These are phyloP conservation scores for Lepidocyrtoides sp. DNA, from an alignment of 2,888 invertebrate species.

Conservation along the genomic window DNA sequence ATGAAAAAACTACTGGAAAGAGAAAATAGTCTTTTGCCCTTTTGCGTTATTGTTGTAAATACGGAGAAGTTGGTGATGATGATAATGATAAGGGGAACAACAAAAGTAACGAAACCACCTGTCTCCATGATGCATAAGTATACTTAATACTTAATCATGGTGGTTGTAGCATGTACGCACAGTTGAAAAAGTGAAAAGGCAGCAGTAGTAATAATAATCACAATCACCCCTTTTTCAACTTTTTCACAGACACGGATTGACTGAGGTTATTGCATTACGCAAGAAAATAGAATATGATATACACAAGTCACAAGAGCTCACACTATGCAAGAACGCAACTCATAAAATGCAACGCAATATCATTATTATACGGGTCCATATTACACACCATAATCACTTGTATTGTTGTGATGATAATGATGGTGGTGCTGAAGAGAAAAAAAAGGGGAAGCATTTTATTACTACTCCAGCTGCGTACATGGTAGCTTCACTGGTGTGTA, in stretches of 20 bases:
- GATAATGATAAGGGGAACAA: background rate
- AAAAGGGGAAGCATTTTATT: constrained; percentile 65
- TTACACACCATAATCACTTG: constrained; percentile 24
- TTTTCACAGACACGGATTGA: background rate
- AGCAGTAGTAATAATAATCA: constrained; percentile 21
- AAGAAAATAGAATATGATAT: background rate
- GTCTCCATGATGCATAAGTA: background rate
- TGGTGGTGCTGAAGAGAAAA: no score
- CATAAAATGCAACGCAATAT: background rate
- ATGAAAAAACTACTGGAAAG: background rate
- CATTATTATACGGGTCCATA: background rate
- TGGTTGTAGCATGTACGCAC: no score
- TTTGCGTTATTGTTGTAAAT: no score
- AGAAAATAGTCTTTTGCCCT: background rate
- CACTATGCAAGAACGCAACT: background rate
- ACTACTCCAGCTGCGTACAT: constrained; percentile 65
- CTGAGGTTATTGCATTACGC: constrained; percentile 14
- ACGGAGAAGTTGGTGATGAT: no score
- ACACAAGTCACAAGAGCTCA: background rate
- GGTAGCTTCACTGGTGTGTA: constrained; percentile 57
- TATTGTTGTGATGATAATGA: background rate
- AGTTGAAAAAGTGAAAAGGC: no score
- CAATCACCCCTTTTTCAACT: constrained; percentile 13
- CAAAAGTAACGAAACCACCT: constrained; percentile 21
- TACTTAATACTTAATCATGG: no score